Evolutionary conservation across 2,888 invertebrate species (phyloP).

Genomic region (Cryptocephalus moraei): DNA sequence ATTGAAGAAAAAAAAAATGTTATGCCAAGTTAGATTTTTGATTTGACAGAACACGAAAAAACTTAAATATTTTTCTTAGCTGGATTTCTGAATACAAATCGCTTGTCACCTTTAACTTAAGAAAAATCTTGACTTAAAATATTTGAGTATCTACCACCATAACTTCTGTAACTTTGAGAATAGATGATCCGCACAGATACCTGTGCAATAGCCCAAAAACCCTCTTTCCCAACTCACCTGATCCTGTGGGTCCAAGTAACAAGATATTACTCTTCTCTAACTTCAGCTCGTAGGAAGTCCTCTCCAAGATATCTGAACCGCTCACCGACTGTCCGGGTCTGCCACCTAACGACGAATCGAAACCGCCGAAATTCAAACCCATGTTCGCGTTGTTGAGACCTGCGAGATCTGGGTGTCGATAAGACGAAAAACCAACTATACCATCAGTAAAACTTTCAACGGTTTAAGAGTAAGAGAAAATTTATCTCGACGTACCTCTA

Average conservation of each 20-base stretch:
- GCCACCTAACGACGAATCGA: slow-evolving; percentile 5
- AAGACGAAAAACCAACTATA: slow-evolving; percentile 39
- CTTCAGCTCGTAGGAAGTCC: slow-evolving; percentile 69
- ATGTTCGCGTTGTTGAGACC: slow-evolving; percentile 62
- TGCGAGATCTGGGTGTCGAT: slow-evolving; percentile 71
- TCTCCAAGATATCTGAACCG: slow-evolving; percentile 77
- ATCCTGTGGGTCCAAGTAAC: slow-evolving; percentile 92
- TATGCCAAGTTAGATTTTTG: no score
- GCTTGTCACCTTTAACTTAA: no score
- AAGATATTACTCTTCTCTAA: slow-evolving; percentile 96
- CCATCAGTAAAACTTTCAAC: neutral
- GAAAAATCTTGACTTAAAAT: no score
- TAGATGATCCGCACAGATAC: no score
- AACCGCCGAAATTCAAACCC: slow-evolving; percentile 44
- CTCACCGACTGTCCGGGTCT: slow-evolving; percentile 39
- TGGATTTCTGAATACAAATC: no score
- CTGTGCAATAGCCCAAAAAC: no score
- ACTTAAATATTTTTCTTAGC: no score
- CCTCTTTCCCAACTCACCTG: slow-evolving; percentile 55
- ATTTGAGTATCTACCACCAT: no score
- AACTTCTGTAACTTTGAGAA: no score
- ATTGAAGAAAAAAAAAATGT: no score
- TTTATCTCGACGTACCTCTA: slow-evolving; percentile 46
- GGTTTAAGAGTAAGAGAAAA: neutral
- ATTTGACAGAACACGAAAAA: no score